These are phyloP conservation scores for Scaptodrosophila latifasciaeformis DNA, from an alignment of 2,888 invertebrate species.

Conservation along the genomic window DNA sequence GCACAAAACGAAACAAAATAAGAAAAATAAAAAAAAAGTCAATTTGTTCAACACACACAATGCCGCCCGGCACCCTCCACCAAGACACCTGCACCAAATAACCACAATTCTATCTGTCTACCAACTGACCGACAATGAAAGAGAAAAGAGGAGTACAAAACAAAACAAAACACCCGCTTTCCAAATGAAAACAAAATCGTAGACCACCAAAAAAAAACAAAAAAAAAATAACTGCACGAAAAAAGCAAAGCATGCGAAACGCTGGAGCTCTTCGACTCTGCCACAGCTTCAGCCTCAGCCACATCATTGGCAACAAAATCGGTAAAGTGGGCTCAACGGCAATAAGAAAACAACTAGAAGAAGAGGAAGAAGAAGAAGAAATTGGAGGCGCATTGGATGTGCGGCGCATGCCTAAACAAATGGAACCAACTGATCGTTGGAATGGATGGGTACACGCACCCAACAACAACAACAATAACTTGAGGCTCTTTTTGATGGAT, in stretches of 20 bases:
- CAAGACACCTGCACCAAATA: too few relatives aligned
- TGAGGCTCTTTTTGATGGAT: too few relatives aligned
- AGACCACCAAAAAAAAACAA: conserved; percentile 42
- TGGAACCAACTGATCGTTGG: conserved; percentile 34
- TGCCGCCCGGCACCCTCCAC: too few relatives aligned
- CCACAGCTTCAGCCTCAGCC: conserved; percentile 12
- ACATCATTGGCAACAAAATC: conserved; percentile 1
- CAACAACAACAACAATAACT: not conserved
- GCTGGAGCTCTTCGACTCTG: not conserved
- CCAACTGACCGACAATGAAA: too few relatives aligned
- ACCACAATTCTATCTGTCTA: too few relatives aligned
- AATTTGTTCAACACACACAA: too few relatives aligned
- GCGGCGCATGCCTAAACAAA: conserved; percentile 63
- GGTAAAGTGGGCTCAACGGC: conserved; percentile 1
- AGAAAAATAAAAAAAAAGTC: too few relatives aligned
- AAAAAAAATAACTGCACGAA: not conserved
- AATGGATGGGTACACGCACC: conserved; percentile 49
- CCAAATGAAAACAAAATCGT: conserved; percentile 59
- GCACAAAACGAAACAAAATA: too few relatives aligned
- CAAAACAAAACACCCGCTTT: conserved; percentile 46
- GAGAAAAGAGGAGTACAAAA: too few relatives aligned
- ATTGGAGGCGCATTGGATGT: conserved; percentile 47
- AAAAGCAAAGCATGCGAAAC: conserved; percentile 5
- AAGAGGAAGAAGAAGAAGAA: conserved; percentile 13
- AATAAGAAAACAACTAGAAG: conserved; percentile 23